Conservation (phyloP, 2,797 vertebrate species). For the Clangula hyemalis region DNA sequence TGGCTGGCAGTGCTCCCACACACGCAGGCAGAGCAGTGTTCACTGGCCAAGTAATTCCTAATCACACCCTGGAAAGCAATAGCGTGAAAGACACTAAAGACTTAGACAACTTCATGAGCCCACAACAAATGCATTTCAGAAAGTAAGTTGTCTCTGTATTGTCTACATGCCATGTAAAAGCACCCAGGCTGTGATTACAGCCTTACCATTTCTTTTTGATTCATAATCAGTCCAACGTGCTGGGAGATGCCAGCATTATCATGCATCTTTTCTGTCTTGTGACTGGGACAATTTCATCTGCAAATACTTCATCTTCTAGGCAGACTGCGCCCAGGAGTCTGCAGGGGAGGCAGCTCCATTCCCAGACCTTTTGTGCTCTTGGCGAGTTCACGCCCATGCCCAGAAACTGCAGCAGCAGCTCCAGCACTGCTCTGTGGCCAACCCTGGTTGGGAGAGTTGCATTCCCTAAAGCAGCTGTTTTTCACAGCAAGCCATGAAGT, state of each 20-base stretch:
- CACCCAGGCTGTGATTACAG: background rate
- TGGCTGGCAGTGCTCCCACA: background rate
- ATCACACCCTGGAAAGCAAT: background rate
- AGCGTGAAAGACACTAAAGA: background rate
- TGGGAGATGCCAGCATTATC: background rate
- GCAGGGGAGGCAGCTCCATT: background rate
- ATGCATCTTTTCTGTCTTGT: background rate
- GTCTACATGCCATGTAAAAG: background rate
- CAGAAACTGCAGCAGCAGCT: background rate
- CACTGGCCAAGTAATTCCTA: background rate
- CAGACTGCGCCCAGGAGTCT: background rate
- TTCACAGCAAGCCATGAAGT: background rate
- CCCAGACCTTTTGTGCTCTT: background rate
- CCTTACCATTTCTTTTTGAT: background rate
- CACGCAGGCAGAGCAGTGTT: background rate
- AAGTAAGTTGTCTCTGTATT: background rate
- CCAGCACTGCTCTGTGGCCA: background rate
- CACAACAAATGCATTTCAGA: background rate
- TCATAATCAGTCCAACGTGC: background rate
- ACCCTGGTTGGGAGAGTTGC: background rate
- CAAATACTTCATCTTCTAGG: background rate
- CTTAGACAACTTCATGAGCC: background rate
- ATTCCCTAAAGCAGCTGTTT: background rate
- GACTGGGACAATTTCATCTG: background rate
- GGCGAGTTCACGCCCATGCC: background rate